A percentile compares a stretch with the other conserved stretches of the same genome.
Evolutionary conservation across 2,113 vertebrate genomes (phyloP).

Genomic region (Dissostichus mawsoni): DNA sequence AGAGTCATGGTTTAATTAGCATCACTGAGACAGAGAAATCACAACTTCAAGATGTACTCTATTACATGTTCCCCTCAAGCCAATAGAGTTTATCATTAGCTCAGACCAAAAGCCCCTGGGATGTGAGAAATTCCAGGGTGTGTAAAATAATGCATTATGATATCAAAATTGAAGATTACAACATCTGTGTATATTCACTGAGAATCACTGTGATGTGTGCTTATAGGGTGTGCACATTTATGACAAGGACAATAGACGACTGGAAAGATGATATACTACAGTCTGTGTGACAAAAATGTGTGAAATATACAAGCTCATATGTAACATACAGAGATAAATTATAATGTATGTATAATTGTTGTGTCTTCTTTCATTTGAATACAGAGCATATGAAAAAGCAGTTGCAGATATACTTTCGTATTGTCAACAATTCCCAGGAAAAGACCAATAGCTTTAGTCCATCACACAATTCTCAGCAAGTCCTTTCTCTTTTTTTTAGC

Average conservation of each 20-base stretch:
- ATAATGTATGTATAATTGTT: not conserved
- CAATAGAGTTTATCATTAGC: conserved; percentile 41
- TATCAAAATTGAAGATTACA: conserved; percentile 21
- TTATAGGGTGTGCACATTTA: not conserved
- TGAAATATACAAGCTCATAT: not conserved
- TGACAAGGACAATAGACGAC: not conserved
- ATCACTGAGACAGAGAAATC: conserved; percentile 77
- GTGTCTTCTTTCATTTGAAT: too few relatives aligned
- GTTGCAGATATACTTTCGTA: not conserved
- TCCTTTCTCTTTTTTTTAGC: not conserved
- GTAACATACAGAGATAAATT: not conserved
- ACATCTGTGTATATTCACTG: not conserved
- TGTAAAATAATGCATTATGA: conserved; percentile 28
- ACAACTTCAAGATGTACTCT: conserved; percentile 76
- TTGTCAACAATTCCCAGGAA: not conserved
- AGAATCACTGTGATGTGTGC: conserved; percentile 5
- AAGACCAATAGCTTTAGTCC: not conserved
- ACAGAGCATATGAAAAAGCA: not conserved
- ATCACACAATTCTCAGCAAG: not conserved
- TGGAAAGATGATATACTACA: not conserved
- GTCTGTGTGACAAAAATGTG: not conserved
- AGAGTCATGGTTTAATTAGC: conserved; percentile 84
- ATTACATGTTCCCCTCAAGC: conserved; percentile 68
- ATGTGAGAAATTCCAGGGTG: conserved; percentile 16
- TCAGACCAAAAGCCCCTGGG: conserved; percentile 23